Conservation (phyloP, 2,888 invertebrate genomes). For the Antheraea yamamai region DNA sequence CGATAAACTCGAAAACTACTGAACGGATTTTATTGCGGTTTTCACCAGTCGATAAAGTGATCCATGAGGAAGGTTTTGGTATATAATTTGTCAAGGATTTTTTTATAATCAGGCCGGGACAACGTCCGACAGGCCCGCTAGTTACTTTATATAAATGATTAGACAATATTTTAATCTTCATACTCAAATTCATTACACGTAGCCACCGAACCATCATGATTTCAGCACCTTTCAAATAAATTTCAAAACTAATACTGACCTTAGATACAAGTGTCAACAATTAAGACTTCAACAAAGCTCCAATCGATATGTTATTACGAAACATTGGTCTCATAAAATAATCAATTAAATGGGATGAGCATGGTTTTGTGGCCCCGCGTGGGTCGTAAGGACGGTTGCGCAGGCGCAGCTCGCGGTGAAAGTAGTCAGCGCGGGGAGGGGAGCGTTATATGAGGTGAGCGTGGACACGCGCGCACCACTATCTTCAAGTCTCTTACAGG, state of each 20-base stretch:
- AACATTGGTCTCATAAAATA: neutral
- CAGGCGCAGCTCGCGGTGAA: constrained; percentile 63
- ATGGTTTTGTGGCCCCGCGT: constrained; percentile 45
- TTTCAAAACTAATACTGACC: neutral
- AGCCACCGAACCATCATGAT: neutral
- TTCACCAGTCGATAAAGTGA: too few relatives aligned
- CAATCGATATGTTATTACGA: neutral
- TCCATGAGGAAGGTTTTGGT: too few relatives aligned
- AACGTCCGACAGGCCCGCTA: too few relatives aligned
- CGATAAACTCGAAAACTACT: too few relatives aligned
- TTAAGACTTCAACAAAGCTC: neutral
- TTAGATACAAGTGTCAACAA: neutral
- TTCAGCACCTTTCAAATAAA: neutral
- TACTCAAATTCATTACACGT: neutral
- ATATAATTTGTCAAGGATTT: too few relatives aligned
- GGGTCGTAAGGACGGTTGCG: constrained; percentile 62
- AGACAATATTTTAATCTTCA: neutral
- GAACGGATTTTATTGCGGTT: too few relatives aligned
- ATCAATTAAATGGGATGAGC: neutral
- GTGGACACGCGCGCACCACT: constrained; percentile 71
- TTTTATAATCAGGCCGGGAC: too few relatives aligned
- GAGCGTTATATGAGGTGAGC: constrained; percentile 60
- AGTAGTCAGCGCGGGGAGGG: constrained; percentile 54
- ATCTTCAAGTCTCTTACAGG: constrained; percentile 60
- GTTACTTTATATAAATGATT: neutral